These are phyloP conservation scores for Oenanthe melanoleuca DNA, from an alignment of 2,113 vertebrate species.

Conservation along the genomic window DNA sequence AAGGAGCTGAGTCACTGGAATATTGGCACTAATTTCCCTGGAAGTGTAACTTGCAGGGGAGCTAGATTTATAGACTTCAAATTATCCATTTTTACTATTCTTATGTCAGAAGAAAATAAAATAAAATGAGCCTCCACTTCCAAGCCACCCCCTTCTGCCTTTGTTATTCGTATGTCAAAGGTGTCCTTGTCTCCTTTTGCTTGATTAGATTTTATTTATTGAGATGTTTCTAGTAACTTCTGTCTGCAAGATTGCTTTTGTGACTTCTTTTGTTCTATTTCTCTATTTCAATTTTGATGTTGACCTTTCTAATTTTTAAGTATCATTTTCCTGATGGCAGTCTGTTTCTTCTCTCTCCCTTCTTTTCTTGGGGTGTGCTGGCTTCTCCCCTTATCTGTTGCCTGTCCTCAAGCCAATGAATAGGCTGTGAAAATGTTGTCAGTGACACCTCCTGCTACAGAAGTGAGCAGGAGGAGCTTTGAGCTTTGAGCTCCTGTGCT, in stretches of 20 bases:
- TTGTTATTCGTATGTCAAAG: neutral
- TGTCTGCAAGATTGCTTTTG: neutral
- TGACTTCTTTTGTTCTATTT: neutral
- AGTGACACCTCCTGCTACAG: neutral
- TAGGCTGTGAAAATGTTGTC: neutral
- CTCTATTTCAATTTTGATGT: neutral
- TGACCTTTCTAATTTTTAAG: neutral
- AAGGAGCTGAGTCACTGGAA: neutral
- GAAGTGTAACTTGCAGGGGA: neutral
- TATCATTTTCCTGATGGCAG: neutral
- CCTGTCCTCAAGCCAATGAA: neutral
- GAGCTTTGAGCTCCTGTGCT: neutral
- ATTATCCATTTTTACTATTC: neutral
- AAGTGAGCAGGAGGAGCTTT: neutral
- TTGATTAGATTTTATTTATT: neutral
- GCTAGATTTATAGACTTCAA: neutral
- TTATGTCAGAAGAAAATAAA: neutral
- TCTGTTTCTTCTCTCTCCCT: neutral
- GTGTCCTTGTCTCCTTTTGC: neutral
- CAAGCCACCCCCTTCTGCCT: neutral
- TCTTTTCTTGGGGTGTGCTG: neutral
- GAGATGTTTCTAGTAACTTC: neutral
- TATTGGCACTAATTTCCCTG: neutral
- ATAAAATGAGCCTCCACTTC: neutral
- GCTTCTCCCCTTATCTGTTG: neutral